Evolutionary conservation across 2,797 vertebrate species (phyloP).

Genomic region (Protonibea diacanthus): DNA sequence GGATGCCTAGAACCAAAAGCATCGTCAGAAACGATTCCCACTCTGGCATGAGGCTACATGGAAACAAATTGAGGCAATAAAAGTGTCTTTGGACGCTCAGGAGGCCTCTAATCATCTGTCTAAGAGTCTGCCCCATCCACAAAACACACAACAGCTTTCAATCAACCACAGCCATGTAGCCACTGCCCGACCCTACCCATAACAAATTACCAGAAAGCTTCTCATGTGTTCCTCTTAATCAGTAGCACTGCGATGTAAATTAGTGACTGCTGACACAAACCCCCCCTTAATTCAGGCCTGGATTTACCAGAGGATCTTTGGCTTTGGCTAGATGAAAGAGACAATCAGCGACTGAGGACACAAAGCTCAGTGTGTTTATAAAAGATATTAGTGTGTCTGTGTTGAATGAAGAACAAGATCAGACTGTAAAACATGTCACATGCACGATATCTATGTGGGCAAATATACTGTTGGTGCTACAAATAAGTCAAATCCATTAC

Average conservation of each 20-base stretch:
- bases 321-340: conserved; percentile 66
- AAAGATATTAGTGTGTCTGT: conserved; percentile 28
- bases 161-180: conserved; percentile 40
- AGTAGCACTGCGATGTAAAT: conserved; percentile 41
- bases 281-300: conserved; percentile 13
- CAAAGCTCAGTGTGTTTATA: conserved; percentile 44
- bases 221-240: conserved; percentile 59
- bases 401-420: conserved; percentile 37
- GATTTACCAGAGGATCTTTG: conserved; percentile 65
- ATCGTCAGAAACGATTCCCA: conserved; percentile 4
- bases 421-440: neutral
- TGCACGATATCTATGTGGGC: neutral
- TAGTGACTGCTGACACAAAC: conserved; percentile 43
- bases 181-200: conserved; percentile 16
- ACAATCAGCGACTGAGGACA: conserved; percentile 57
- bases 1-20: conserved; percentile 68
- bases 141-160: conserved; percentile 42
- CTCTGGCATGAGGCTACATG: neutral
- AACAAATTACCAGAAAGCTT: conserved; percentile 52
- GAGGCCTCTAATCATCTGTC: conserved; percentile 53
- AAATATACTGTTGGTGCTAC: neutral
- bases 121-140: conserved; percentile 37
- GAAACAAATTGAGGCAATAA: conserved; percentile 37
- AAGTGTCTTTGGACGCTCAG: conserved; percentile 39
- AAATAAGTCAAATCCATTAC: conserved; percentile 45